Conservation (phyloP, 2,888 invertebrate species). For the Linnaemya tessellans region DNA sequence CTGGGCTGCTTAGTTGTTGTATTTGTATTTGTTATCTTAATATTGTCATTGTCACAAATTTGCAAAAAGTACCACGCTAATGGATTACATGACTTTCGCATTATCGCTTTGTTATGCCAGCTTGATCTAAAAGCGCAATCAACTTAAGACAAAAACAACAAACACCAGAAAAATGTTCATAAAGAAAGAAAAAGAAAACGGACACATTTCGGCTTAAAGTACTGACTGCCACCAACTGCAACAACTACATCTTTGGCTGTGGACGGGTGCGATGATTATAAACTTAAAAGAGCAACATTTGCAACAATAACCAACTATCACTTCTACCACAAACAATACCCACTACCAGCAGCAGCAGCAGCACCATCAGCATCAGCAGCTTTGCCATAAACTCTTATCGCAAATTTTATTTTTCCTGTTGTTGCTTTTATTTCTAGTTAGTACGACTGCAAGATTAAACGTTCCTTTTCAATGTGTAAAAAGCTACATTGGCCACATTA, state of each 20-base stretch:
- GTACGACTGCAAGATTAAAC: slow-evolving; percentile 63
- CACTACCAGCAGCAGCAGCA: not conserved
- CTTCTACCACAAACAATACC: slow-evolving; percentile 25
- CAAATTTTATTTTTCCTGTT: slow-evolving; percentile 35
- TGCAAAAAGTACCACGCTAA: slow-evolving; percentile 81
- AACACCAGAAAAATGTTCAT: slow-evolving; percentile 26
- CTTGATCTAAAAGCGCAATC: slow-evolving; percentile 74
- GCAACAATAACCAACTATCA: slow-evolving; percentile 47
- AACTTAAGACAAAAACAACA: slow-evolving; percentile 56
- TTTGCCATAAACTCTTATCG: slow-evolving; percentile 65
- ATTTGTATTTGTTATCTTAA: slow-evolving; percentile 82
- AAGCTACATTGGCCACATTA: not conserved
- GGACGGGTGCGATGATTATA: slow-evolving; percentile 22
- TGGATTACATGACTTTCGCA: slow-evolving; percentile 84
- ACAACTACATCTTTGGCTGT: slow-evolving; percentile 26
- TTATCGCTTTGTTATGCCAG: slow-evolving; percentile 83
- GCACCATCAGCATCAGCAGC: slow-evolving; percentile 1
- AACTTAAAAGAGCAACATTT: slow-evolving; percentile 35
- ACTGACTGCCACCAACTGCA: slow-evolving; percentile 42
- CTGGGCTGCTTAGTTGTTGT: slow-evolving; percentile 49
- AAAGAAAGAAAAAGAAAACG: slow-evolving; percentile 1
- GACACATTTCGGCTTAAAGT: slow-evolving; percentile 41
- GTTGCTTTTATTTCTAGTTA: slow-evolving; percentile 56
- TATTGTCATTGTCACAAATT: slow-evolving; percentile 84
- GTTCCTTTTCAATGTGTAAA: slow-evolving; percentile 11